Evolutionary conservation across 1,140 invertebrate genomes (phyloP).

Genomic region (Mesaphorura yosii): DNA sequence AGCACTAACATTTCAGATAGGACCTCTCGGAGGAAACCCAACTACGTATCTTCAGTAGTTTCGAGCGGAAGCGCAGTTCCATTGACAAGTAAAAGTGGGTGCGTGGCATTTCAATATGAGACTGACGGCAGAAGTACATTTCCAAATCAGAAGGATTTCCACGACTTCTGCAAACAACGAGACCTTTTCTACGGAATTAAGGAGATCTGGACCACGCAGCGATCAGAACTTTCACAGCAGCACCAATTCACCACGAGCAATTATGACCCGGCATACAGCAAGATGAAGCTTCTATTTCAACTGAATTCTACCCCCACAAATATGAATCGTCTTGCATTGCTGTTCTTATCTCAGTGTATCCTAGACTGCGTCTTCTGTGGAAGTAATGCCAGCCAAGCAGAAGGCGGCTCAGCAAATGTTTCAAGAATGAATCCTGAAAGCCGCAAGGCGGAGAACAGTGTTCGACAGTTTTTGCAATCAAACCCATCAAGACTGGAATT

Average conservation of each 20-base stretch:
- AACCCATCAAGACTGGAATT: slow-evolving; percentile 27
- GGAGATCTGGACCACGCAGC: slow-evolving; percentile 44
- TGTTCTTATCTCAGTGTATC: slow-evolving; percentile 24
- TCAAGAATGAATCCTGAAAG: not conserved
- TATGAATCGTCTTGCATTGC: slow-evolving; percentile 17
- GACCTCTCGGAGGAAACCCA: too few relatives aligned
- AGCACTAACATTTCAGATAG: too few relatives aligned
- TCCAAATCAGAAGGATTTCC: slow-evolving; percentile 56
- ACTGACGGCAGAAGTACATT: slow-evolving; percentile 75
- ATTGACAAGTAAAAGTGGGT: too few relatives aligned
- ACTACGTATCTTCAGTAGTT: too few relatives aligned
- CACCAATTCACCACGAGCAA: not conserved
- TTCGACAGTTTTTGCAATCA: slow-evolving; percentile 17
- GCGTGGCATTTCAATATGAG: slow-evolving; percentile 55
- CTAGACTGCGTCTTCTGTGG: slow-evolving; percentile 17
- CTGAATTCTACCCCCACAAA: slow-evolving; percentile 25
- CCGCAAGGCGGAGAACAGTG: slow-evolving; percentile 16
- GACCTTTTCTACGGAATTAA: slow-evolving; percentile 67
- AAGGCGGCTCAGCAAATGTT: not conserved
- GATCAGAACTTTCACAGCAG: slow-evolving; percentile 34
- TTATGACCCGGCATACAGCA: slow-evolving; percentile 4
- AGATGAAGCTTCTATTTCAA: slow-evolving; percentile 20
- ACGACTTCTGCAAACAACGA: slow-evolving; percentile 66
- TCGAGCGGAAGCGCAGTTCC: too few relatives aligned
- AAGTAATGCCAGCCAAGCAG: not conserved